Percentiles rank a stretch among this genome's conserved stretches.
Conservation (phyloP, 37 sponge, comb jelly and placozoan genomes). For the Mnemiopsis leidyi region DNA sequence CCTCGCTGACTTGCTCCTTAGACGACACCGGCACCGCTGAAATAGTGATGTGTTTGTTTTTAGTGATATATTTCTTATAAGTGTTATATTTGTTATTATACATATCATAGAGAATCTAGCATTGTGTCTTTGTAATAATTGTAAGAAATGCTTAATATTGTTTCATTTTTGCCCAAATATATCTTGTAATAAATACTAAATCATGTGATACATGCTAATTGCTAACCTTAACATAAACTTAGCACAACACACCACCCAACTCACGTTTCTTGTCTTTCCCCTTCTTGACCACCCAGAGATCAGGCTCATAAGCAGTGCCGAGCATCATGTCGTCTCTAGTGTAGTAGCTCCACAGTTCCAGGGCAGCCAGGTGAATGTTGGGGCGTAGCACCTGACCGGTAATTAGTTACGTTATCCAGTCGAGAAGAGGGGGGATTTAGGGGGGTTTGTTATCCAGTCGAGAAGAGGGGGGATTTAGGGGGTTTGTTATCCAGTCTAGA, state of each 20-base stretch:
- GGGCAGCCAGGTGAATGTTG: slow-evolving; percentile 45
- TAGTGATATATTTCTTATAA: too few relatives aligned
- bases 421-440: neutral
- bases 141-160: too few relatives aligned
- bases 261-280: slow-evolving; percentile 36
- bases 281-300: slow-evolving; percentile 28
- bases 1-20: slow-evolving; percentile 41
- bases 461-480: neutral
- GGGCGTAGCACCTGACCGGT: slow-evolving; percentile 63
- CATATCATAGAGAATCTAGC: too few relatives aligned
- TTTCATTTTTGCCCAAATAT: too few relatives aligned
- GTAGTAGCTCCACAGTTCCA: slow-evolving; percentile 68
- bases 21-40: slow-evolving; percentile 22
- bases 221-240: too few relatives aligned
- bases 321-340: slow-evolving; percentile 19
- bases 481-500: neutral
- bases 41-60: neutral
- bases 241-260: neutral
- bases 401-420: neutral
- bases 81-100: too few relatives aligned
- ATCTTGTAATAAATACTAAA: too few relatives aligned
- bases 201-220: too few relatives aligned
- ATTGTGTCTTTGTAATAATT: too few relatives aligned
- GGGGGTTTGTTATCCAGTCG: too few relatives aligned
- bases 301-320: slow-evolving; percentile 44